Evolutionary conservation across 1,140 invertebrate species (phyloP).

Genomic region (Solenopsis fugax): DNA sequence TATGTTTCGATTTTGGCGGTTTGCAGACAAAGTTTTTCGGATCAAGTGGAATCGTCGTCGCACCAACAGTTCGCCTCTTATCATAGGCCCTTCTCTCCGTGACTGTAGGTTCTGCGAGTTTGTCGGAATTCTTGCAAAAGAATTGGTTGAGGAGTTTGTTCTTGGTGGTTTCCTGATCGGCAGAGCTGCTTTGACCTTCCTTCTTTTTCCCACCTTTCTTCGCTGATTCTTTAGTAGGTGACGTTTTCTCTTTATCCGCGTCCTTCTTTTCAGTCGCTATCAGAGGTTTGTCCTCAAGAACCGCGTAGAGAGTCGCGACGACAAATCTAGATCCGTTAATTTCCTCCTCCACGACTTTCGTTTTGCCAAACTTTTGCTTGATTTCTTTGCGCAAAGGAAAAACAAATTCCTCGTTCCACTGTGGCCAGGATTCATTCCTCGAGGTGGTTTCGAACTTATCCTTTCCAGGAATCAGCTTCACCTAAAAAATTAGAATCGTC

Average conservation of each 20-base stretch:
- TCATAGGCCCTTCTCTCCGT: constrained; percentile 86
- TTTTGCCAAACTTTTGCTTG: constrained; percentile 85
- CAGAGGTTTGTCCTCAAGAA: constrained; percentile 88
- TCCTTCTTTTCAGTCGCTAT: constrained; percentile 86
- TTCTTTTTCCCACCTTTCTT: constrained; percentile 83
- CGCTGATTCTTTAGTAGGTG: constrained; percentile 74
- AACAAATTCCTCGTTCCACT: constrained; percentile 92
- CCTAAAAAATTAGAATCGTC: constrained; percentile 86
- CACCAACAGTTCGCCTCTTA: constrained; percentile 89
- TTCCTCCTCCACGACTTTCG: constrained; percentile 85
- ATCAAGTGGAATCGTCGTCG: constrained; percentile 91
- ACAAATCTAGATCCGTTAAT: constrained; percentile 90
- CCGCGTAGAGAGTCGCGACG: constrained; percentile 91
- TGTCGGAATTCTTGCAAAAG: constrained; percentile 81
- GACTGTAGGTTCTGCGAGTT: constrained; percentile 73
- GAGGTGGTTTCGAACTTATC: constrained; percentile 91
- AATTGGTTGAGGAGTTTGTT: constrained; percentile 82
- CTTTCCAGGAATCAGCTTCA: constrained; percentile 91
- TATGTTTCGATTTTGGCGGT: constrained; percentile 86
- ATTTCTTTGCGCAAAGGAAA: constrained; percentile 88
- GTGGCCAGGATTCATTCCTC: constrained; percentile 91
- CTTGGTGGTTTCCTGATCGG: constrained; percentile 77
- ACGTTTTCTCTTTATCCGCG: constrained; percentile 81
- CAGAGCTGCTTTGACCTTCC: constrained; percentile 66
- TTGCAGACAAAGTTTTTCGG: constrained; percentile 89